Conservation (phyloP, 2,113 vertebrate genomes). For the Anthoscopus minutus region DNA sequence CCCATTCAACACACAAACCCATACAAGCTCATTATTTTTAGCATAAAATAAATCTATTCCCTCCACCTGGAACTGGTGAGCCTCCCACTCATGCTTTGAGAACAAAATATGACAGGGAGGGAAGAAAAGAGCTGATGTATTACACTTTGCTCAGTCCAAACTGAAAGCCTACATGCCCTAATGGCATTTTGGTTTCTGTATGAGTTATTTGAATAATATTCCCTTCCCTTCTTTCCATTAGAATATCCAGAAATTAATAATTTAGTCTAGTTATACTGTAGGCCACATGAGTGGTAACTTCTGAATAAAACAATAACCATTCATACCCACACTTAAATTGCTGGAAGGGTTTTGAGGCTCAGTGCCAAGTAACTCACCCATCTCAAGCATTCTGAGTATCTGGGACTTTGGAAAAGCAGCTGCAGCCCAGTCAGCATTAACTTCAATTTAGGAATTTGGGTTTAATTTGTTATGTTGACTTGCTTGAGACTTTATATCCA, state of each 20-base stretch:
- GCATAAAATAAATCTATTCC: constrained; percentile 10
- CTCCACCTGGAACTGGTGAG: neutral
- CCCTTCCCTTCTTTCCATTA: neutral
- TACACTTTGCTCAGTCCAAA: constrained; percentile 4
- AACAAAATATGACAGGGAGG: constrained; percentile 20
- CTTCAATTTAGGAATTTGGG: neutral
- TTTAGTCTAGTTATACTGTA: constrained; percentile 2
- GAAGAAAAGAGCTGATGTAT: constrained; percentile 18
- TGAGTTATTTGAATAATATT: constrained; percentile 32
- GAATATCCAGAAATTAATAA: constrained; percentile 47
- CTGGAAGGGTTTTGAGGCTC: constrained; percentile 10
- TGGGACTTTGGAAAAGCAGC: neutral
- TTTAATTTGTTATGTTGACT: neutral
- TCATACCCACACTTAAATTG: neutral
- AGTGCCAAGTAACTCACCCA: neutral
- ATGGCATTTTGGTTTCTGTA: constrained; percentile 16
- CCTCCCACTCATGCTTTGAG: neutral
- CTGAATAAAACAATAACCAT: constrained; percentile 57
- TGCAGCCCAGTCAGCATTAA: neutral
- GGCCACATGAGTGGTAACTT: constrained; percentile 8
- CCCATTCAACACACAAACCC: neutral
- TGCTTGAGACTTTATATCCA: accelerated
- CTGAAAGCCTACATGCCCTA: neutral
- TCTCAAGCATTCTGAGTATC: neutral
- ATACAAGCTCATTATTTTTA: neutral